These are phyloP conservation scores for Trinectes maculatus DNA, from an alignment of 2,113 vertebrate species.

Conservation along the genomic window DNA sequence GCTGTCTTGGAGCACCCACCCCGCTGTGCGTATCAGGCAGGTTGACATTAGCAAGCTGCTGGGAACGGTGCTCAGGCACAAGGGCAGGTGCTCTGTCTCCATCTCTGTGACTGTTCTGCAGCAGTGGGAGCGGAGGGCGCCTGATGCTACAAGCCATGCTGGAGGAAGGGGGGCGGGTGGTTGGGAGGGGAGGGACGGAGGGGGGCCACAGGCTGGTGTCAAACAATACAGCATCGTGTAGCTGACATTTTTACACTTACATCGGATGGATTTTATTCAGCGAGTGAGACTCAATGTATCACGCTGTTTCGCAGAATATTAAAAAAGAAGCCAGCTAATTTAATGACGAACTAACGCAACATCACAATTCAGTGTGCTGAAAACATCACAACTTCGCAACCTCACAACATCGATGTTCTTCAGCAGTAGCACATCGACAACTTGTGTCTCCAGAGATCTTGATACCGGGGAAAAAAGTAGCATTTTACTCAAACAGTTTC, in stretches of 20 bases:
- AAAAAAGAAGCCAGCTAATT: background rate
- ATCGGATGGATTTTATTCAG: conserved; percentile 21
- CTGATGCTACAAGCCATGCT: conserved; percentile 45
- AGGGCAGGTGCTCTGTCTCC: conserved; percentile 72
- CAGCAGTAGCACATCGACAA: no score
- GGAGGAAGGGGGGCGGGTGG: conserved; percentile 4
- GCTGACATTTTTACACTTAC: conserved; percentile 57
- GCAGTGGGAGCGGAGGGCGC: conserved; percentile 58
- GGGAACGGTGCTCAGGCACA: conserved; percentile 60
- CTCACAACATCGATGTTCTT: no score
- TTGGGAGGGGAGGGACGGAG: conserved; percentile 3
- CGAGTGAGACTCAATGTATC: background rate
- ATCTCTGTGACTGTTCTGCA: conserved; percentile 55
- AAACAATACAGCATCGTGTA: conserved; percentile 50
- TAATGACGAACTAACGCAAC: no score
- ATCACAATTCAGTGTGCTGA: no score
- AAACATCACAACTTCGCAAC: background rate
- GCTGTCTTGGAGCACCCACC: conserved; percentile 68
- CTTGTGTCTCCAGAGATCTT: no score
- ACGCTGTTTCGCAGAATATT: background rate
- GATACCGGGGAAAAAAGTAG: no score
- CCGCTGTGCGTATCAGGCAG: conserved; percentile 71
- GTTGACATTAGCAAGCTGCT: conserved; percentile 81
- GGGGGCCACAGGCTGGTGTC: conserved; percentile 44
- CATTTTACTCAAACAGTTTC: no score